Conservation (phyloP, 2,888 invertebrate genomes). For the Branchinecta sandiegonensis region DNA sequence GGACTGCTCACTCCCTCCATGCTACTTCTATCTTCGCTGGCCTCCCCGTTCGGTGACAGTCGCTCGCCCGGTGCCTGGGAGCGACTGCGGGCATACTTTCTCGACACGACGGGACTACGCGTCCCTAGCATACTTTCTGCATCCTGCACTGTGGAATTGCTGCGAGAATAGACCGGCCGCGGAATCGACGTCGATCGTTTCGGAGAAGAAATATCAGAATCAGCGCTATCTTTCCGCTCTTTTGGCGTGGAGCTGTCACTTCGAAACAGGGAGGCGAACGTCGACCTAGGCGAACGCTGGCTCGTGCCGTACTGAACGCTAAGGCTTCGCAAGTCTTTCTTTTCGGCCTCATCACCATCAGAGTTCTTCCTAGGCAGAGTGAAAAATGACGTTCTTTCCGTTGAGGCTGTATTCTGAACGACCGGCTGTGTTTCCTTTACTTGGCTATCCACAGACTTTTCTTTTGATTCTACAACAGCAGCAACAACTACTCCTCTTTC, state of each 20-base stretch:
- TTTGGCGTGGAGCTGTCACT: not conserved
- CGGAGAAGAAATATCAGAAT: not conserved
- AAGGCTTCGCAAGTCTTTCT: not conserved
- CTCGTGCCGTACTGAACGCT: not conserved
- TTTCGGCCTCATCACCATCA: not conserved
- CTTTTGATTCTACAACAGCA: not conserved
- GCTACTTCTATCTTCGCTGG: not conserved
- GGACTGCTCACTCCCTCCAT: not conserved
- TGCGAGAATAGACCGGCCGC: slow-evolving; percentile 9
- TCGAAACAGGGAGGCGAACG: not conserved
- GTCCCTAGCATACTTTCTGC: not conserved
- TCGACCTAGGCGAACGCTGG: slow-evolving; percentile 6
- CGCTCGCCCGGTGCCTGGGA: not conserved
- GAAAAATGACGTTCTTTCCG: not conserved
- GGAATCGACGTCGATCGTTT: slow-evolving; percentile 12
- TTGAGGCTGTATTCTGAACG: not conserved
- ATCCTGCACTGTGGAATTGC: not conserved
- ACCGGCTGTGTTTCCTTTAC: not conserved
- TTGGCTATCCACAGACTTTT: not conserved
- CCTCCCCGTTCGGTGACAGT: not conserved
- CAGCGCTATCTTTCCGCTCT: not conserved
- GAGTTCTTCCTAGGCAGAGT: not conserved
- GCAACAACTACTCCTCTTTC: not conserved
- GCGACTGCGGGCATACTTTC: not conserved
- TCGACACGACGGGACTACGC: not conserved